Evolutionary conservation across 1,140 invertebrate genomes (phyloP).

Genomic region (Drosophila biarmipes): DNA sequence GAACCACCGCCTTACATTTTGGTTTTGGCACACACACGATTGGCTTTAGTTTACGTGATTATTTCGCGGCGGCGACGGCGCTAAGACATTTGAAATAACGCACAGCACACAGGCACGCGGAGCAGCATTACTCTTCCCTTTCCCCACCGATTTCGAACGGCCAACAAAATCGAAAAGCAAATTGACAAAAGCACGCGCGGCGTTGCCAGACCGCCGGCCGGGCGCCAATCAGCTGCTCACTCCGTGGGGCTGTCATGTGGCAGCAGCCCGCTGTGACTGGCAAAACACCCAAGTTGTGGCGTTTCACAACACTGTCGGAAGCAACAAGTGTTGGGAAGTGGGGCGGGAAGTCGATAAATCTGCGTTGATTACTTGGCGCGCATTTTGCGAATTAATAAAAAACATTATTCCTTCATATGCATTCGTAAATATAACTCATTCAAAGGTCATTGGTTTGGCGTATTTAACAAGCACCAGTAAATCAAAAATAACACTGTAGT

Average conservation of each 20-base stretch:
- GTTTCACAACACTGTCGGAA: constrained; percentile 16
- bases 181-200: constrained; percentile 12
- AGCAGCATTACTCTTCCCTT: constrained; percentile 21
- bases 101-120: constrained; percentile 26
- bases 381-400: no score
- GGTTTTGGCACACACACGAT: constrained; percentile 46
- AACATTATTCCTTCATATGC: no score
- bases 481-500: no score
- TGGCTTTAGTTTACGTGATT: constrained; percentile 11
- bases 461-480: no score
- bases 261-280: constrained; percentile 5
- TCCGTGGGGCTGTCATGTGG: background rate
- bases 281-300: constrained; percentile 1
- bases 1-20: constrained; percentile 45
- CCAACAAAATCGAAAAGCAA: constrained; percentile 23
- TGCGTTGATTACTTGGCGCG: background rate
- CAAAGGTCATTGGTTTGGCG: no score
- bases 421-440: no score
- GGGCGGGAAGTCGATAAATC: constrained; percentile 4
- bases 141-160: constrained; percentile 25
- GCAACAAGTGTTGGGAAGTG: constrained; percentile 37
- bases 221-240: constrained; percentile 21
- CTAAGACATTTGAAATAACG: constrained; percentile 35
- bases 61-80: constrained; percentile 26
- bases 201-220: constrained; percentile 11